Evolutionary conservation across 2,888 invertebrate species (phyloP), one percentile per base, ranked within the genome.

Genomic region (Drosophila prolongata): DNA sequence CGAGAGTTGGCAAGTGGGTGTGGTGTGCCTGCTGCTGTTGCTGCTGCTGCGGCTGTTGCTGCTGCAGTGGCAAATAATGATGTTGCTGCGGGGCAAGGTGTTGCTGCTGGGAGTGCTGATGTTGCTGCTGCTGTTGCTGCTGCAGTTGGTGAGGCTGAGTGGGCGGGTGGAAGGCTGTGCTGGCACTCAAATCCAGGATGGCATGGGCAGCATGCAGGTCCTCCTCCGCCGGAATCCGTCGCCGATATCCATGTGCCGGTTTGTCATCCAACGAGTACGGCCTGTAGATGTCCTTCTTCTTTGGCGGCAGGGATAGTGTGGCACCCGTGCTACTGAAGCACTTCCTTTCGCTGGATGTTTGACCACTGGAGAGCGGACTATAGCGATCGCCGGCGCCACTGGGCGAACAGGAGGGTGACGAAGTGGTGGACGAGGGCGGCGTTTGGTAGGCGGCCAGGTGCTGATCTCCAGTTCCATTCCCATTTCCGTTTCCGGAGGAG

Each of bases 211-310:
- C 97, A 83, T 96, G 96, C 55, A 97, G 93, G 88, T 97, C 97
- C 91, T 97, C 97, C 90, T 96, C 96, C 35, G 96, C 95, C 3
- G 95, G 94, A 76, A 94, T 94, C 56, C 95, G 93, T 19, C 76
- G 55, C 16, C 85, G 75, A 62, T 82, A 87, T 19, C 77, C 87
- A 13, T 79, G 87, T 38, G 76, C 54, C 16, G 94, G 94, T 88
- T 95, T 95, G 85, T 95, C 95, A 73, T 95, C 96, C 77, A 96
- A 93, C 76, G 96, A 97, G 93, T 97, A 97, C 1, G 97, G 97
- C 74, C 97, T 94, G 92, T 97, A 97, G 86, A 97, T 97, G 92
- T 97, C 97, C 92, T 97, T 97, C 92, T 97, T 97, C 92, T 97
- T 97, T 3, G 97, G 97, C 75, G 97, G 97, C 89, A 97, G 93